Conservation (phyloP, 2,797 vertebrate genomes). For the Arrhamphus sclerolepis region DNA sequence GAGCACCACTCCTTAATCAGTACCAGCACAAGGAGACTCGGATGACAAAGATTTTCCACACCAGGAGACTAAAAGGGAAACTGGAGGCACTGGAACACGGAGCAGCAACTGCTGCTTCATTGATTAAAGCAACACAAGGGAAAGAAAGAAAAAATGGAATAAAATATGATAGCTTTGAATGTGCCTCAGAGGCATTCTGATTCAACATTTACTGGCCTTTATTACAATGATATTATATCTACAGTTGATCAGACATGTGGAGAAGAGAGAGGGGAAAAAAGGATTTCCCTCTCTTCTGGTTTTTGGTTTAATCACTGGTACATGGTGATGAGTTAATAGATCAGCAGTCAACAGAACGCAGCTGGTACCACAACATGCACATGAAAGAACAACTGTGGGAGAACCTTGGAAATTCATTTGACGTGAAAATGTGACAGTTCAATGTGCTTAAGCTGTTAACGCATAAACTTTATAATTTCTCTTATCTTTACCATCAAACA, state of each 20-base stretch:
- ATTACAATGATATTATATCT: conserved; percentile 37
- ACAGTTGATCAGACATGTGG: neutral
- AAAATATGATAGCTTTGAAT: no score
- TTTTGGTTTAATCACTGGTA: conserved; percentile 46
- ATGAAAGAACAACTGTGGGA: no score
- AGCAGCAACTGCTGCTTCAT: conserved; percentile 31
- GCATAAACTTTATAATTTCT: no score
- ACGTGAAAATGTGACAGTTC: no score
- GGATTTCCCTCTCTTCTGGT: conserved; percentile 35
- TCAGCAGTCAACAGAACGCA: no score
- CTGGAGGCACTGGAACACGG: conserved; percentile 22
- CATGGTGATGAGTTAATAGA: no score
- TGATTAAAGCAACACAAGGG: conserved; percentile 50
- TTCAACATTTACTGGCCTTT: conserved; percentile 2
- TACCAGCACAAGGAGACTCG: conserved; percentile 56
- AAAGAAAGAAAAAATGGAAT: conserved; percentile 3
- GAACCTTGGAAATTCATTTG: no score
- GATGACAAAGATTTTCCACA: conserved; percentile 66
- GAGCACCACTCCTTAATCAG: conserved; percentile 59
- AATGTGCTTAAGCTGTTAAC: no score
- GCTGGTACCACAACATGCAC: no score
- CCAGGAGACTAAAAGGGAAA: conserved; percentile 7
- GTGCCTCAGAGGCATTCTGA: neutral
- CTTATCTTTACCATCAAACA: no score
- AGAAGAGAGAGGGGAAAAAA: no score